phyloP scores from a whole-genome alignment of 1,140 invertebrate species.

The Lerema accius region DNA sequence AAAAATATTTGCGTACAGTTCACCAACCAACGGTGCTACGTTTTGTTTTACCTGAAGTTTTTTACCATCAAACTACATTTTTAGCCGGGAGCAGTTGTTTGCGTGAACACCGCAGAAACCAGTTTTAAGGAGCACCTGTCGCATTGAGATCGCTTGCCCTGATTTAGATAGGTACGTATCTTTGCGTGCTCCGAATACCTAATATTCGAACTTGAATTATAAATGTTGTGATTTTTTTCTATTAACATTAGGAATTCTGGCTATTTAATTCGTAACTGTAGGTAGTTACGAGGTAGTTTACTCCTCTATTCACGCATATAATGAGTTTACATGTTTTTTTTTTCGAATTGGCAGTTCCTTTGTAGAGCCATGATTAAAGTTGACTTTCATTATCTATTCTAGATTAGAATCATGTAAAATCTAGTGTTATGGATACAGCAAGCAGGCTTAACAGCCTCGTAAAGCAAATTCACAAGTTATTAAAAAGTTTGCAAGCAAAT shows the following conservation, averaged over 20 bases:
- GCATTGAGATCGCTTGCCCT: slow-evolving; percentile 42
- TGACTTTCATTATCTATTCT: too few relatives aligned
- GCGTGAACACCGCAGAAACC: slow-evolving; percentile 37
- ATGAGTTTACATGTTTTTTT: too few relatives aligned
- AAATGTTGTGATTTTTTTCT: neutral
- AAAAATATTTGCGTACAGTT: neutral
- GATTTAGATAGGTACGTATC: slow-evolving; percentile 43
- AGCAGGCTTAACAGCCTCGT: too few relatives aligned
- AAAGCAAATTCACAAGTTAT: too few relatives aligned
- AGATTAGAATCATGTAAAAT: too few relatives aligned
- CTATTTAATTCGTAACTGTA: too few relatives aligned
- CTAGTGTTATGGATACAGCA: too few relatives aligned
- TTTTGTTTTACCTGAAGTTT: neutral
- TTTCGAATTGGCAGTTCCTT: too few relatives aligned
- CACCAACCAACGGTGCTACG: neutral
- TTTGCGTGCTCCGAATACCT: slow-evolving; percentile 28
- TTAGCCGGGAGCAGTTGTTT: slow-evolving; percentile 36
- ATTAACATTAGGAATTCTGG: neutral
- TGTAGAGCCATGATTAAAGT: too few relatives aligned
- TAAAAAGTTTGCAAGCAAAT: too few relatives aligned
- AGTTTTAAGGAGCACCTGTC: slow-evolving; percentile 49
- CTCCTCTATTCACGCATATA: too few relatives aligned
- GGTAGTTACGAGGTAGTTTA: too few relatives aligned
- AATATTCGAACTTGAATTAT: neutral
- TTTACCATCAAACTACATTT: slow-evolving; percentile 31